phyloP scores from a whole-genome alignment of 1,140 invertebrate species.

The Eupristina koningsbergeri region DNA sequence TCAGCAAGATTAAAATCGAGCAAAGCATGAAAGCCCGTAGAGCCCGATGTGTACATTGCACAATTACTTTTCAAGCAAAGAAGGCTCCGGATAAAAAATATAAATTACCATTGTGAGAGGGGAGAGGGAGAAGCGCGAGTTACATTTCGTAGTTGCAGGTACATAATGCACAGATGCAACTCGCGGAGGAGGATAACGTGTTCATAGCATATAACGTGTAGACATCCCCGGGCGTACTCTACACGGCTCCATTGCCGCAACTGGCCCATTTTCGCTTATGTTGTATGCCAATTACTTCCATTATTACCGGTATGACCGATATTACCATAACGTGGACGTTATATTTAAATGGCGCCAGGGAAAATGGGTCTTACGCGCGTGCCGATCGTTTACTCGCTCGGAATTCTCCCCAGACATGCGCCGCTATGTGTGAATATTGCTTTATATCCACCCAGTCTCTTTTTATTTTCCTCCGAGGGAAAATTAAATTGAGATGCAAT shows the following conservation, averaged over 20 bases:
- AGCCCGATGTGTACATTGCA: no score
- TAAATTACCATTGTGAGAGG: no score
- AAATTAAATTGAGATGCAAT: slow-evolving; percentile 24
- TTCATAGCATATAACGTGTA: no score
- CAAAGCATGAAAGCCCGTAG: not conserved
- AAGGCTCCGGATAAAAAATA: no score
- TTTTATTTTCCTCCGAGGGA: not conserved
- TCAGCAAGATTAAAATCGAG: not conserved
- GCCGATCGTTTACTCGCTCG: slow-evolving; percentile 13
- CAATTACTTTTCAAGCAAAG: no score
- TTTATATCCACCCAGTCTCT: not conserved
- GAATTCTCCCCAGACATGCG: not conserved
- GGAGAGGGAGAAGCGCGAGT: no score
- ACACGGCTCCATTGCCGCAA: slow-evolving; percentile 51
- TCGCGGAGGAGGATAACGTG: no score
- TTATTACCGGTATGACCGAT: slow-evolving; percentile 54
- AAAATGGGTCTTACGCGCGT: not conserved
- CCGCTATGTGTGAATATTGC: no score
- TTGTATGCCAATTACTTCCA: slow-evolving; percentile 60
- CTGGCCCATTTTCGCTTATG: slow-evolving; percentile 61
- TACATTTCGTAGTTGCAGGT: no score
- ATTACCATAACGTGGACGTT: slow-evolving; percentile 64
- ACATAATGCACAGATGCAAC: no score
- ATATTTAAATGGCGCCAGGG: slow-evolving; percentile 31
- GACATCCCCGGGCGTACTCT: slow-evolving; percentile 47